Conservation (phyloP, 2,113 vertebrate species). For the Platysteira castanea region DNA sequence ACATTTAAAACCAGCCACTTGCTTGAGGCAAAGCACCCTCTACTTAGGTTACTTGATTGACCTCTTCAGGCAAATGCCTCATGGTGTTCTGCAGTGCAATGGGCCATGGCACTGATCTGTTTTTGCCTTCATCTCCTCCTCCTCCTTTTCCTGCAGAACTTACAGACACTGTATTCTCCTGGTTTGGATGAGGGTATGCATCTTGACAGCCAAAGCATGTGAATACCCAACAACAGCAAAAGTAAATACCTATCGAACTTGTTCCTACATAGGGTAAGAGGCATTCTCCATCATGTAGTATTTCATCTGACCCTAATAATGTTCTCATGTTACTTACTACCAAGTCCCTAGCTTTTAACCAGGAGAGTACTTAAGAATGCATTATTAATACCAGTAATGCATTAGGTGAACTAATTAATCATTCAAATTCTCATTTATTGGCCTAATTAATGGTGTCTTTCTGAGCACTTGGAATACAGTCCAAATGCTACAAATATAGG, state of each 20-base stretch:
- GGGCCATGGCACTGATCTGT: neutral
- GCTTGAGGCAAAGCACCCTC: neutral
- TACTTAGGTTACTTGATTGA: neutral
- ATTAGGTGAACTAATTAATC: constrained; percentile 5
- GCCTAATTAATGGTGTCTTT: neutral
- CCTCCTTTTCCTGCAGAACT: neutral
- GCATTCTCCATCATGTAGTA: neutral
- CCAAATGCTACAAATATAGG: neutral
- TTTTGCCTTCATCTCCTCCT: neutral
- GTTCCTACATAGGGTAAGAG: neutral
- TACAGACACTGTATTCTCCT: neutral
- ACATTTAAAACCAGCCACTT: neutral
- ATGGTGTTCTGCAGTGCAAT: neutral
- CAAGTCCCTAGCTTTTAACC: neutral
- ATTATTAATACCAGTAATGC: neutral
- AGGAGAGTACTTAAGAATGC: neutral
- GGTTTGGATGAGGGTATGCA: neutral
- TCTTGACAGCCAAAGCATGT: neutral
- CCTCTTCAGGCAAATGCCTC: neutral
- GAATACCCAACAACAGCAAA: neutral
- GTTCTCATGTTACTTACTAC: neutral
- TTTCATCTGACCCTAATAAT: neutral
- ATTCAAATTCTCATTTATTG: neutral
- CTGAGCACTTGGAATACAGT: neutral
- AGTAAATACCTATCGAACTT: neutral